Base-by-base conservation (phyloP, 2,888 invertebrate species). In the Pogonocherus hispidulus region DNA sequence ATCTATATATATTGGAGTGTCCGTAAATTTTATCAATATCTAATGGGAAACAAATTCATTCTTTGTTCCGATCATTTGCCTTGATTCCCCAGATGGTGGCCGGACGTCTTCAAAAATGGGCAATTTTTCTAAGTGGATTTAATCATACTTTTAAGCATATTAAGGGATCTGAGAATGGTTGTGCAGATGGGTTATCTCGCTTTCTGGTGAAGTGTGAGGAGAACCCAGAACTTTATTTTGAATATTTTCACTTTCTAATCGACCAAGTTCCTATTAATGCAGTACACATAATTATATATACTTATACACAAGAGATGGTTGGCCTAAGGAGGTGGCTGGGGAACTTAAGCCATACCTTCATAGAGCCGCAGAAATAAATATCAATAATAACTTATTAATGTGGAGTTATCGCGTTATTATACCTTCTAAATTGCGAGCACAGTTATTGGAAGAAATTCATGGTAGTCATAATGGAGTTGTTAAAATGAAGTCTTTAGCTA, bases 1-100 rank as follows among this genome's bases (percentile, higher is more conserved):
- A 18, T 46, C 52, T 47, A 68, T 73, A n/a, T n/a, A 14, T 71
- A 69, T 44, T 75, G 71, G 72, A 66, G 66, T 9, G 62, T 67
- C 3, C 35, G 67, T 9, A 81, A 79, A 47, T 80, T 81, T 67
- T 77, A 80, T 66, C 79, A 83, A 63, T 84, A 82, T 76, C 69
- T 83, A 54, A 55, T 73, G 18, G 80, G 80, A 3, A 74, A 72
- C 6, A 71, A 76, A 19, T 83, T 83, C 72, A 73, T 72, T 3
- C 57, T 83, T 2, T 57, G 66, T 3, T 75, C 80, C 0, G 82
- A 84, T 66, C 82, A 83, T 63, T 82, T 81, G 60, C 82, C 81
- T 1, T 71, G 8, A 71, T 82, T 16, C 80, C 81, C 5, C 69
- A 75, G 49, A 80, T 82, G 80, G 80, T 80, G 19, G 78, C 55